Conservation (phyloP, 2,797 vertebrate species). For the Catharus ustulatus region DNA sequence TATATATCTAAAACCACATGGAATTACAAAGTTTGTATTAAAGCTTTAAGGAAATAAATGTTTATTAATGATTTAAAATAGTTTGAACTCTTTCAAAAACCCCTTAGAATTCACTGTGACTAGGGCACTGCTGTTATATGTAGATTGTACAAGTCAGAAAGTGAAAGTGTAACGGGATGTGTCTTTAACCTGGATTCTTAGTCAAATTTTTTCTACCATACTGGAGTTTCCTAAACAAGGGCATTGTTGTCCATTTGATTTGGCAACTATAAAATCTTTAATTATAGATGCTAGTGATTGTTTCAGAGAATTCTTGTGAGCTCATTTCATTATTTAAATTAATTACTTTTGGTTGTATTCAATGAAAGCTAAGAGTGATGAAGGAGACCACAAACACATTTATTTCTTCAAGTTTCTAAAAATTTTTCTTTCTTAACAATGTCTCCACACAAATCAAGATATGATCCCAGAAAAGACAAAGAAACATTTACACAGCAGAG, state of each 20-base stretch:
- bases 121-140: background rate
- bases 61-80: background rate
- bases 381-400: background rate
- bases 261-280: background rate
- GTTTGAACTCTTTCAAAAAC: background rate
- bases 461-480: background rate
- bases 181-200: background rate
- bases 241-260: background rate
- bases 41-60: background rate
- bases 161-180: background rate
- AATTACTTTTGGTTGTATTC: background rate
- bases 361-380: background rate
- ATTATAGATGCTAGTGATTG: background rate
- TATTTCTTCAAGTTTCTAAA: constrained; percentile 3
- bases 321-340: background rate
- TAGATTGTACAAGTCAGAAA: background rate
- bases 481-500: background rate
- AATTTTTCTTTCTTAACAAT: background rate
- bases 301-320: background rate
- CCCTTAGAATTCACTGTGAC: background rate
- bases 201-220: background rate
- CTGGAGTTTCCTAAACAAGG: background rate
- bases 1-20: background rate
- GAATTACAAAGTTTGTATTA: background rate
- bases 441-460: background rate